Evolutionary conservation across 2,113 vertebrate species (phyloP).

Genomic region (Butastur rufipennis): DNA sequence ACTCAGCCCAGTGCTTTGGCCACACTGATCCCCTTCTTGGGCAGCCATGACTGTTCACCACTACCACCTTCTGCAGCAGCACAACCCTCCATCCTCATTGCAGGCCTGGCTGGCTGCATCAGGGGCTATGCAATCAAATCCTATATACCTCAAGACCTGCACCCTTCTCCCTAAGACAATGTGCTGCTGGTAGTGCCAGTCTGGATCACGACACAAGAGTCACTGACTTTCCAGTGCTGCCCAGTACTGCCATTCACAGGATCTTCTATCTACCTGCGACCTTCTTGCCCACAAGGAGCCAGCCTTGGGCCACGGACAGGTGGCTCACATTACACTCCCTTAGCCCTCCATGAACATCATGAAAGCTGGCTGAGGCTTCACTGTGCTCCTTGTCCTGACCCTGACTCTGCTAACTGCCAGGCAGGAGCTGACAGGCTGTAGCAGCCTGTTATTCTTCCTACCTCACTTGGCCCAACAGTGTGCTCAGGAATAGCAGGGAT

Average conservation of each 20-base stretch:
- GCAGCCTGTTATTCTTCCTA: neutral
- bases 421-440: neutral
- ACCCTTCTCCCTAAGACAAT: neutral
- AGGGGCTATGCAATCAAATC: neutral
- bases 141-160: neutral
- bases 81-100: neutral
- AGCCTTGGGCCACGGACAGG: neutral
- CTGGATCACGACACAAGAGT: rapidly evolving
- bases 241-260: neutral
- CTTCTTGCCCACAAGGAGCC: neutral
- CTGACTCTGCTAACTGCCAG: neutral
- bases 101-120: neutral
- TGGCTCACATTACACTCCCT: neutral
- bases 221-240: neutral
- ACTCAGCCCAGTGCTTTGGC: neutral
- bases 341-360: neutral
- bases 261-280: neutral
- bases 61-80: neutral
- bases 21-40: neutral
- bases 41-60: neutral
- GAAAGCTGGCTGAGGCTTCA: neutral
- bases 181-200: neutral
- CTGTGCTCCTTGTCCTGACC: neutral
- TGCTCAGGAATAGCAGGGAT: neutral
- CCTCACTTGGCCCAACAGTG: neutral